phyloP scores from a whole-genome alignment of 1,140 invertebrate species.

The Lutraria rhynchaena region DNA sequence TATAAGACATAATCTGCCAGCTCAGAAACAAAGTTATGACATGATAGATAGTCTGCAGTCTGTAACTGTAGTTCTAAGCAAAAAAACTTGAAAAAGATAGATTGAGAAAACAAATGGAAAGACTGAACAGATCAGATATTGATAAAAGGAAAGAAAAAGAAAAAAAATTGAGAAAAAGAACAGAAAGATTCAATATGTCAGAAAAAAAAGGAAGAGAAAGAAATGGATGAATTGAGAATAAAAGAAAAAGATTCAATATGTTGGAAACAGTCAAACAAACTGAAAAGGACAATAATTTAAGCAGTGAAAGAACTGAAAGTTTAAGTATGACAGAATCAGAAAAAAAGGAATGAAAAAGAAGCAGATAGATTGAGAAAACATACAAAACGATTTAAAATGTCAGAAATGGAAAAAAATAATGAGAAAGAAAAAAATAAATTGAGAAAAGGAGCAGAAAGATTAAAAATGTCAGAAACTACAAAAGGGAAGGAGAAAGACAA shows the following conservation, averaged over 20 bases:
- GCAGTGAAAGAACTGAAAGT: not conserved
- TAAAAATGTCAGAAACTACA: not conserved
- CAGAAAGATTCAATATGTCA: not conserved
- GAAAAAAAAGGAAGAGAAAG: slow-evolving; percentile 5
- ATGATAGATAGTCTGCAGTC: slow-evolving; percentile 7
- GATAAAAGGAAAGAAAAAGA: not conserved
- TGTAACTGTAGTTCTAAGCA: not conserved
- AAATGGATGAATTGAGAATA: not conserved
- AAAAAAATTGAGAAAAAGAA: slow-evolving; percentile 3
- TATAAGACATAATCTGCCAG: not conserved
- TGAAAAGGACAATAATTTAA: not conserved
- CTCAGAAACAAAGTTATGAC: slow-evolving; percentile 2
- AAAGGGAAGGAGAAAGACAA: not conserved
- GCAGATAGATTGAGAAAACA: slow-evolving; percentile 6
- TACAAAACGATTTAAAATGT: not conserved
- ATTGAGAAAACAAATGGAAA: slow-evolving; percentile 12
- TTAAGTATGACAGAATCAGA: not conserved
- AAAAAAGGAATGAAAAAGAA: not conserved
- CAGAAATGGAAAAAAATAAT: not conserved
- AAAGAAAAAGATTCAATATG: not conserved
- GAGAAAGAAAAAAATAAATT: slow-evolving; percentile 1
- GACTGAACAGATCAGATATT: slow-evolving; percentile 2
- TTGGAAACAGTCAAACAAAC: not conserved
- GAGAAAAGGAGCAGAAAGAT: not conserved
- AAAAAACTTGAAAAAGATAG: slow-evolving; percentile 1